A percentile compares a stretch with the other conserved stretches of the same genome.
Conservation (phyloP, 1,140 invertebrate species). For the Pogonomyrmex barbatus region DNA sequence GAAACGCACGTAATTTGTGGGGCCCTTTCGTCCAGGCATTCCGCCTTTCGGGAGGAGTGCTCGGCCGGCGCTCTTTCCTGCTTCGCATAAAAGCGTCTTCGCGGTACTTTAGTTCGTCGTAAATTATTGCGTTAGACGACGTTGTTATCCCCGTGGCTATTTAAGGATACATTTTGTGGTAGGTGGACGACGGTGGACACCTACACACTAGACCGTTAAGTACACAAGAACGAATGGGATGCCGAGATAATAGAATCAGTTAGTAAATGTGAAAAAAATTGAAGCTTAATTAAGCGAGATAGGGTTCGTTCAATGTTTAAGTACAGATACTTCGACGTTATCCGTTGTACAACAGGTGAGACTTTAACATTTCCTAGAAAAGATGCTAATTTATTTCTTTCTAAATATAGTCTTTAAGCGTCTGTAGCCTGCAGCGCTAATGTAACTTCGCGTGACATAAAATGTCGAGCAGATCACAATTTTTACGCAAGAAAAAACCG, state of each 20-base stretch:
- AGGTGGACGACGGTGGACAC: conserved; percentile 10
- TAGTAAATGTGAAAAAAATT: background rate
- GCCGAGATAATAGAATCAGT: background rate
- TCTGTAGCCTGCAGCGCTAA: conserved; percentile 4
- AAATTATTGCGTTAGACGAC: conserved; percentile 54
- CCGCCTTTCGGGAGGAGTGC: conserved; percentile 12
- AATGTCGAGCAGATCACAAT: conserved; percentile 43
- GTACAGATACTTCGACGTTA: background rate
- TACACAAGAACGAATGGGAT: background rate
- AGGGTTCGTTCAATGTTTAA: no score
- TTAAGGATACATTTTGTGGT: conserved; percentile 44
- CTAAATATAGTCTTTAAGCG: conserved; percentile 60
- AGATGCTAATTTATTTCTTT: conserved; percentile 56
- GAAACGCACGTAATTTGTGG: conserved; percentile 73
- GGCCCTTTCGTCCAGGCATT: conserved; percentile 49
- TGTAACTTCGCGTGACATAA: conserved; percentile 68
- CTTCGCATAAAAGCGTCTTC: conserved; percentile 57
- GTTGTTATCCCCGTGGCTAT: conserved; percentile 47
- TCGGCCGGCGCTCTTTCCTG: conserved; percentile 29
- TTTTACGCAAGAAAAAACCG: conserved; percentile 15
- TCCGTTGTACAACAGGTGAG: background rate
- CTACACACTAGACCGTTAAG: conserved; percentile 10
- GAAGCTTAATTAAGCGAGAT: background rate
- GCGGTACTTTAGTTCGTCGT: conserved; percentile 41
- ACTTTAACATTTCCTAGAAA: conserved; percentile 48